These are phyloP conservation scores for Acropora tenuis DNA, from an alignment of 64 coral and sea anemone species.

Conservation along the genomic window DNA sequence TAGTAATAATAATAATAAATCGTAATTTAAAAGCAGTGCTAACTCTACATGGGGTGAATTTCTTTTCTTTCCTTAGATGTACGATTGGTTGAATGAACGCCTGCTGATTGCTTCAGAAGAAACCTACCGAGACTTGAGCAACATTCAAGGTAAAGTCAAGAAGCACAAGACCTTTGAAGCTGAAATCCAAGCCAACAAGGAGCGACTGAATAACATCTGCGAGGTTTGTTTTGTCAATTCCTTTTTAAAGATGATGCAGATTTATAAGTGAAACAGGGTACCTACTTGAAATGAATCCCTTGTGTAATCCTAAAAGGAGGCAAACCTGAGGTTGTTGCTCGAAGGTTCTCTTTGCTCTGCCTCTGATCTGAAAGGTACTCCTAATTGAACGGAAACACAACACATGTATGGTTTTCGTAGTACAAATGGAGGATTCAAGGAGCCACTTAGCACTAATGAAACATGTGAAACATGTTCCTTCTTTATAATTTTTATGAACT, in stretches of 20 bases:
- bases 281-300: too few relatives aligned
- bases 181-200: constrained; percentile 94
- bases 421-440: background rate
- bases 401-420: background rate
- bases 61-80: constrained; percentile 70
- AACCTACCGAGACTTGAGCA: constrained; percentile 89
- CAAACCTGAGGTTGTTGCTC: too few relatives aligned
- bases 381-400: too few relatives aligned
- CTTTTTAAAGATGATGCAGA: too few relatives aligned
- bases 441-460: background rate
- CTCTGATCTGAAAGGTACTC: too few relatives aligned
- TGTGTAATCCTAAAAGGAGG: too few relatives aligned
- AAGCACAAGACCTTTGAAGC: constrained; percentile 95
- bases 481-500: background rate
- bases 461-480: background rate
- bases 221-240: constrained; percentile 60
- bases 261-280: too few relatives aligned
- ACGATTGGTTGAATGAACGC: constrained; percentile 96
- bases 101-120: constrained; percentile 93
- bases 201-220: constrained; percentile 84
- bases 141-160: constrained; percentile 91
- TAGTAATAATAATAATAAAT: too few relatives aligned
- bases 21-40: too few relatives aligned
- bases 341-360: too few relatives aligned
- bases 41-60: too few relatives aligned